These are phyloP conservation scores for Montipora efflorescens DNA, from an alignment of 64 coral and sea anemone species.

Conservation along the genomic window DNA sequence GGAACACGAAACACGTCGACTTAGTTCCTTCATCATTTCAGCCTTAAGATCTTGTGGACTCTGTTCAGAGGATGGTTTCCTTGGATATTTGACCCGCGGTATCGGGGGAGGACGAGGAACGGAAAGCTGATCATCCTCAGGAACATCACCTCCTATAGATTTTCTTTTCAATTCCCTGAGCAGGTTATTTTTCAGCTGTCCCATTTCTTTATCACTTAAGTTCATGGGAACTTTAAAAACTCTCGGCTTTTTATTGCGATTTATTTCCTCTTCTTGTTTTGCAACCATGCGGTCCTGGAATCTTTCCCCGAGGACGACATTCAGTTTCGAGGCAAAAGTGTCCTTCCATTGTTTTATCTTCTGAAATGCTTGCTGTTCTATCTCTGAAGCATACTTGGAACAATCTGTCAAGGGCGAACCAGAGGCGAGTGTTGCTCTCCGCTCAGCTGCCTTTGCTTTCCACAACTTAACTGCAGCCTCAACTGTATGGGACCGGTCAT, in stretches of 20 bases:
- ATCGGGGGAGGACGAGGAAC: neutral
- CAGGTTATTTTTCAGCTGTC: constrained; percentile 40
- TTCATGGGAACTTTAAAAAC: constrained; percentile 74
- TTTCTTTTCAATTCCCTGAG: constrained; percentile 59
- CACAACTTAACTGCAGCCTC: constrained; percentile 18
- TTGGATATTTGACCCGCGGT: constrained; percentile 52
- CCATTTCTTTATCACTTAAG: constrained; percentile 58
- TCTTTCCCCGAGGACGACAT: constrained; percentile 60
- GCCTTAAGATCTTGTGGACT: constrained; percentile 54
- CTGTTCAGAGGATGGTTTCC: neutral
- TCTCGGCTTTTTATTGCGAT: constrained; percentile 32
- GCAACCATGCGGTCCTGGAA: neutral
- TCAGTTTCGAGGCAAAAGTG: constrained; percentile 62
- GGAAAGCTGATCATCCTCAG: neutral
- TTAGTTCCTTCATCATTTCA: constrained; percentile 64
- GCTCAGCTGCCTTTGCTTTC: neutral
- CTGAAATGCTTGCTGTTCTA: constrained; percentile 77
- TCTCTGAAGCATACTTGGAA: constrained; percentile 73
- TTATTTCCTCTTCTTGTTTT: neutral
- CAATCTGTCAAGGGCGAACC: constrained; percentile 19
- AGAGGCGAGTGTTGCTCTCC: constrained; percentile 49
- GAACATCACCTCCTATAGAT: neutral
- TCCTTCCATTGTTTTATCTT: constrained; percentile 76
- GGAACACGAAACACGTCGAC: constrained; percentile 10
- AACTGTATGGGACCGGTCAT: constrained; percentile 2